Percentiles rank a stretch among this genome's conserved stretches.
Conservation (phyloP, 2,113 vertebrate species). For the Murina feae region DNA sequence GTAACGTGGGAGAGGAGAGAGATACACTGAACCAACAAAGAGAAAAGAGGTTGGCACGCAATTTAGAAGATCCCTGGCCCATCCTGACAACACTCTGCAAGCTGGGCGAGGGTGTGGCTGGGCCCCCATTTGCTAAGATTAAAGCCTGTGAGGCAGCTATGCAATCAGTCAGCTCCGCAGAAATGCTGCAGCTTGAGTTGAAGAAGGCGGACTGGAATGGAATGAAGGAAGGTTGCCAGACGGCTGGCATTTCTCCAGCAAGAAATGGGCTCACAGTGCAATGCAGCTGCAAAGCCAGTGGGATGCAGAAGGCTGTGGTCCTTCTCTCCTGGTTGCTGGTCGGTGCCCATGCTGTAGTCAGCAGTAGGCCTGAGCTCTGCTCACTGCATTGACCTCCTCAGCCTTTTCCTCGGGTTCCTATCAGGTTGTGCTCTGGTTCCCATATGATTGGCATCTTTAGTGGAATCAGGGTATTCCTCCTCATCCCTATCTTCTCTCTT, state of each 20-base stretch:
- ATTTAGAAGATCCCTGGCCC: background rate
- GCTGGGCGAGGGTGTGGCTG: background rate
- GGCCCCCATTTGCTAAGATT: background rate
- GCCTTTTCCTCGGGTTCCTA: background rate
- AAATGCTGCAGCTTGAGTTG: background rate
- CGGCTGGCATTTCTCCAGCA: background rate
- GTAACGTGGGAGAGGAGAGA: background rate
- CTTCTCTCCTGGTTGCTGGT: background rate
- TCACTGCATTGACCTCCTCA: background rate
- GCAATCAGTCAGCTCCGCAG: background rate
- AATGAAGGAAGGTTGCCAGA: background rate
- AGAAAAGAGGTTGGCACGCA: background rate
- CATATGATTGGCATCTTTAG: background rate
- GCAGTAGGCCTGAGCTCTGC: background rate
- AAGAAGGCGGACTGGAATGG: background rate
- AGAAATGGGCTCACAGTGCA: background rate
- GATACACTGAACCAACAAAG: background rate
- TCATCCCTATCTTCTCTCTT: background rate
- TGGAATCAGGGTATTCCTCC: background rate
- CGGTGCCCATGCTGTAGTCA: background rate
- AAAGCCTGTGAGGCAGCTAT: background rate
- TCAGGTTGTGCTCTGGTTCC: background rate
- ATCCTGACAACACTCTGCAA: background rate
- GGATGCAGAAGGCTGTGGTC: background rate
- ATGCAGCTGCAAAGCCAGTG: background rate